Conservation (phyloP, 2,888 invertebrate genomes). For the Andrena hattorfiana region DNA sequence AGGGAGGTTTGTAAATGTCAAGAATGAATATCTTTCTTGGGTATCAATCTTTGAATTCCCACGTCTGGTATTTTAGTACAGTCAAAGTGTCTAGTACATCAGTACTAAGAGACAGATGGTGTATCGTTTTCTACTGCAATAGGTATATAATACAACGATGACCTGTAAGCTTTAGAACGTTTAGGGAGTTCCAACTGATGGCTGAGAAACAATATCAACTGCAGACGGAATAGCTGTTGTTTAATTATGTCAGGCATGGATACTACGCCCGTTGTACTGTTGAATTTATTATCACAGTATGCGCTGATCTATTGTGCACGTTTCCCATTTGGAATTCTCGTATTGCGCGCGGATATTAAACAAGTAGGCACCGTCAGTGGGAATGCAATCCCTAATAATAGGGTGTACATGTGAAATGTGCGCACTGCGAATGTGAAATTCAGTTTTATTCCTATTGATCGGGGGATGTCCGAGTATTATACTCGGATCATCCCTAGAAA, state of each 20-base stretch:
- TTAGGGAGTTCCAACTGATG: constrained; percentile 3
- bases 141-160: too few relatives aligned
- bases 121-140: too few relatives aligned
- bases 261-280: constrained; percentile 11
- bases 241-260: constrained; percentile 31
- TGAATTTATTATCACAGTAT: constrained; percentile 36
- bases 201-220: constrained; percentile 21
- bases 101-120: too few relatives aligned
- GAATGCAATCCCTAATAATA: constrained; percentile 12
- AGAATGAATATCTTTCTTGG: too few relatives aligned
- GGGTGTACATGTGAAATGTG: not conserved
- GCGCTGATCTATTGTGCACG: constrained; percentile 34
- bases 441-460: constrained; percentile 1
- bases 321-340: constrained; percentile 41
- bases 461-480: not conserved
- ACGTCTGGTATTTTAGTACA: too few relatives aligned
- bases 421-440: not conserved
- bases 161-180: not conserved
- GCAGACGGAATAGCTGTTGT: constrained; percentile 20
- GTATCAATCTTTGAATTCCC: too few relatives aligned
- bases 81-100: too few relatives aligned
- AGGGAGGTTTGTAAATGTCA: too few relatives aligned
- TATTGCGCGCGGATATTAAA: constrained; percentile 32
- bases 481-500: not conserved
- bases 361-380: constrained; percentile 4